Conservation (phyloP, 2,797 vertebrate species). For the Oophaga sylvatica region DNA sequence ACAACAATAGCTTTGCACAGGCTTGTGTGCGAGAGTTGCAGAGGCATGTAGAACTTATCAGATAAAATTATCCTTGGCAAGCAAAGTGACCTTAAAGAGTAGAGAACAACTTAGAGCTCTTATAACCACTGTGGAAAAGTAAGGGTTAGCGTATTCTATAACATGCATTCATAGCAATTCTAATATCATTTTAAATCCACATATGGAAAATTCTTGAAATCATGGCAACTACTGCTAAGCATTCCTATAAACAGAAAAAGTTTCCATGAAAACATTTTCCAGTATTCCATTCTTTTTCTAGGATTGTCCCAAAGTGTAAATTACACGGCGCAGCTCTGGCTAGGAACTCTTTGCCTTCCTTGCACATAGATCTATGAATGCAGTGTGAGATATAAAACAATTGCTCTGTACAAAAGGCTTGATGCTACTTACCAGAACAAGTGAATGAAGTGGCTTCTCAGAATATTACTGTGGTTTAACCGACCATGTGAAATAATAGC, state of each 20-base stretch:
- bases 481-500: conserved; percentile 40
- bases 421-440: background rate
- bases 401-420: background rate
- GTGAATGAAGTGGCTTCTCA: background rate
- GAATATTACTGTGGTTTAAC: conserved; percentile 2
- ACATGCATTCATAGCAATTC: background rate
- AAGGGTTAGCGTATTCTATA: background rate
- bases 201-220: conserved; percentile 56
- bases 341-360: background rate
- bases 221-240: conserved; percentile 44
- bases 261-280: conserved; percentile 58
- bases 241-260: conserved; percentile 48
- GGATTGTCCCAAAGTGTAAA: conserved; percentile 1
- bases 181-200: conserved; percentile 28
- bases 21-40: background rate
- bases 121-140: background rate
- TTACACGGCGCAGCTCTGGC: background rate
- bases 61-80: background rate
- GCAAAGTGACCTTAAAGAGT: background rate
- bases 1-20: background rate
- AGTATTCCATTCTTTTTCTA: conserved; percentile 48
- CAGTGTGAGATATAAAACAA: background rate
- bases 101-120: background rate
- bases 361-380: background rate
- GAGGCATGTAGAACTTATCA: background rate